Evolutionary conservation across 2,888 invertebrate species (phyloP).

Genomic region (Tetropium fuscum): DNA sequence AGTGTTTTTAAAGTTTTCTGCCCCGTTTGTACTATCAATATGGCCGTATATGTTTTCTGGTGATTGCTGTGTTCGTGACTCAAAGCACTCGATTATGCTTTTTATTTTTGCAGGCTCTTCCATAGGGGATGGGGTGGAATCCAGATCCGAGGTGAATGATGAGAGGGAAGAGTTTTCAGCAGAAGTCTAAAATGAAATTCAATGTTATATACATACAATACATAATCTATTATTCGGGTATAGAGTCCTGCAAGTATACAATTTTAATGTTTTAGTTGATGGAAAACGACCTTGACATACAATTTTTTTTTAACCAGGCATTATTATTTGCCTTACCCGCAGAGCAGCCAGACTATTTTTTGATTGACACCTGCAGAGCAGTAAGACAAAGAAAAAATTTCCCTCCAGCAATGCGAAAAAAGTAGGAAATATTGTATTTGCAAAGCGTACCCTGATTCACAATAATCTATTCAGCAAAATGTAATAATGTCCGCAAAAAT

Average conservation of each 20-base stretch:
- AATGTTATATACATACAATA: neutral
- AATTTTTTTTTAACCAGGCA: too few species aligned
- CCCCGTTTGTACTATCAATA: conserved; percentile 38
- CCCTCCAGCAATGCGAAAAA: too few species aligned
- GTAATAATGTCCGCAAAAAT: too few species aligned
- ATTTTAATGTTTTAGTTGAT: too few species aligned
- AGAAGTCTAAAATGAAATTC: conserved; percentile 40
- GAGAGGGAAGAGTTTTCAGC: conserved; percentile 59
- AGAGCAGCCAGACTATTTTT: too few species aligned
- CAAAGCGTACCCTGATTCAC: too few species aligned
- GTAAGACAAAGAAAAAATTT: too few species aligned
- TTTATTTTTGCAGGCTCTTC: conserved; percentile 58
- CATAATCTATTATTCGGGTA: neutral
- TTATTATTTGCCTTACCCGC: too few species aligned
- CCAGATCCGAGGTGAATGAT: conserved; percentile 64
- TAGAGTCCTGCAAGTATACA: neutral
- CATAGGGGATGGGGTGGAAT: conserved; percentile 63
- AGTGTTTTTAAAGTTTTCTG: conserved; percentile 53
- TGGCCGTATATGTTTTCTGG: conserved; percentile 25
- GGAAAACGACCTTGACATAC: too few species aligned
- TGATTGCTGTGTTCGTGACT: conserved; percentile 38
- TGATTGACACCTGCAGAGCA: too few species aligned
- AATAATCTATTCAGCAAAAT: too few species aligned
- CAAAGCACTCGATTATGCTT: conserved; percentile 58
- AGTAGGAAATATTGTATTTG: too few species aligned